Conservation (phyloP, 2,888 invertebrate species). For the Tenthredo amoena region DNA sequence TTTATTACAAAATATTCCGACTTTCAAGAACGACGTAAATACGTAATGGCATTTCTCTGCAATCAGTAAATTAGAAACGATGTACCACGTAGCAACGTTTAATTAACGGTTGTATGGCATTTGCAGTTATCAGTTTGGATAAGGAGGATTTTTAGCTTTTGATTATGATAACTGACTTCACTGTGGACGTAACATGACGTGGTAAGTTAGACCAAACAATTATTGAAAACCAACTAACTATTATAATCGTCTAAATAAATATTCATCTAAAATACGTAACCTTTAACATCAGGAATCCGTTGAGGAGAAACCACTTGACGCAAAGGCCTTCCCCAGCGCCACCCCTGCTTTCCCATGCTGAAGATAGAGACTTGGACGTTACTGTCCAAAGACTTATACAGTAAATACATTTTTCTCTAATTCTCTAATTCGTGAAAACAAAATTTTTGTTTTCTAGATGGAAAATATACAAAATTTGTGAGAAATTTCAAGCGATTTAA, state of each 20-base stretch:
- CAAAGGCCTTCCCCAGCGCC: slow-evolving; percentile 73
- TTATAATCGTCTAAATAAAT: background rate
- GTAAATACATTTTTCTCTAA: slow-evolving; percentile 61
- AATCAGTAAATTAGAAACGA: slow-evolving; percentile 11
- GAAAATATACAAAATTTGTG: background rate
- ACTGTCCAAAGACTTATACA: slow-evolving; percentile 74
- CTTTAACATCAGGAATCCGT: slow-evolving; percentile 71
- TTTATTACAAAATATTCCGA: background rate
- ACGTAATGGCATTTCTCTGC: slow-evolving; percentile 25
- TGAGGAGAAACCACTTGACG: slow-evolving; percentile 70
- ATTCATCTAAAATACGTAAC: background rate
- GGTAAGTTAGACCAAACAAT: slow-evolving; percentile 30
- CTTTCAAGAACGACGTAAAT: slow-evolving; percentile 38
- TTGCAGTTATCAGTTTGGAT: slow-evolving; percentile 39
- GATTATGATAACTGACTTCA: slow-evolving; percentile 44
- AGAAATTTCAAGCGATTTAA: background rate
- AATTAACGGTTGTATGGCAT: background rate
- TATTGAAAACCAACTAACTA: background rate
- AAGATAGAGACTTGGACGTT: slow-evolving; percentile 74
- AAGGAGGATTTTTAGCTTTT: slow-evolving; percentile 16
- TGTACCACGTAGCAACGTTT: slow-evolving; percentile 27
- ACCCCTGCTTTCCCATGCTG: slow-evolving; percentile 69
- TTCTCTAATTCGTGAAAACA: background rate
- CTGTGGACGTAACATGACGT: slow-evolving; percentile 50
- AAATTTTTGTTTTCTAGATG: background rate